These are phyloP conservation scores for Nephrocerus scutellatus DNA, from an alignment of 2,888 invertebrate species.

Conservation along the genomic window DNA sequence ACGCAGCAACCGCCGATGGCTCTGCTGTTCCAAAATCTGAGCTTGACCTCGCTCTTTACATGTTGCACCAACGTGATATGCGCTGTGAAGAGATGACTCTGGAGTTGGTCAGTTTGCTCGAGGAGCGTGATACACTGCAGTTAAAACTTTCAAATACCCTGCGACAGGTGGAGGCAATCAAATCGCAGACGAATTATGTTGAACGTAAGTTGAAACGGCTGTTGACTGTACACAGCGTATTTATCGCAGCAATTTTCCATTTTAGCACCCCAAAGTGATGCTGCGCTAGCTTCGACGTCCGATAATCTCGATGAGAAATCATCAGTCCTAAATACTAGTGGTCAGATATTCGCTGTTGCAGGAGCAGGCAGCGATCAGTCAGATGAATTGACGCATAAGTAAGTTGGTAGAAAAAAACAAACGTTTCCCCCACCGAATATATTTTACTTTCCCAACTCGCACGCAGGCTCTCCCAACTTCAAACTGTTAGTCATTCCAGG, in stretches of 20 bases:
- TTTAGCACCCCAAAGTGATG: conserved; percentile 4
- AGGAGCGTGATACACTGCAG: conserved; percentile 80
- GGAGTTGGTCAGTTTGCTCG: conserved; percentile 73
- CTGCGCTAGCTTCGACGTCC: conserved; percentile 20
- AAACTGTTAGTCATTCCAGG: conserved; percentile 64
- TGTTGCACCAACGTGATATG: conserved; percentile 80
- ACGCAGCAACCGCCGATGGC: conserved; percentile 4
- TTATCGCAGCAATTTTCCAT: neutral
- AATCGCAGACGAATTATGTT: conserved; percentile 22
- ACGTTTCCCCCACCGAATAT: too few relatives aligned
- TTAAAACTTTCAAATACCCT: conserved; percentile 74
- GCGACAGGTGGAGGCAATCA: conserved; percentile 61
- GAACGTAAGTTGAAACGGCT: conserved; percentile 29
- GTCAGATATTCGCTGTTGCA: too few relatives aligned
- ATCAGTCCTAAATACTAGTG: conserved; percentile 16
- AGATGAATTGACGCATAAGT: conserved; percentile 42
- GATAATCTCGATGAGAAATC: conserved; percentile 21
- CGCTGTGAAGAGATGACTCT: conserved; percentile 79
- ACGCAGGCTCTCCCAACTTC: conserved; percentile 61
- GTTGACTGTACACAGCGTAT: too few relatives aligned
- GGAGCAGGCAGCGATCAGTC: conserved; percentile 20
- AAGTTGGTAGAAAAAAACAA: too few relatives aligned
- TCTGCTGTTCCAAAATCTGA: conserved; percentile 52
- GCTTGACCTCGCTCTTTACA: conserved; percentile 72
- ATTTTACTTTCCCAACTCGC: neutral